A percentile compares a stretch with the other conserved stretches of the same genome.
Evolutionary conservation across 2,113 vertebrate genomes (phyloP).

Genomic region (Petroica traversi): DNA sequence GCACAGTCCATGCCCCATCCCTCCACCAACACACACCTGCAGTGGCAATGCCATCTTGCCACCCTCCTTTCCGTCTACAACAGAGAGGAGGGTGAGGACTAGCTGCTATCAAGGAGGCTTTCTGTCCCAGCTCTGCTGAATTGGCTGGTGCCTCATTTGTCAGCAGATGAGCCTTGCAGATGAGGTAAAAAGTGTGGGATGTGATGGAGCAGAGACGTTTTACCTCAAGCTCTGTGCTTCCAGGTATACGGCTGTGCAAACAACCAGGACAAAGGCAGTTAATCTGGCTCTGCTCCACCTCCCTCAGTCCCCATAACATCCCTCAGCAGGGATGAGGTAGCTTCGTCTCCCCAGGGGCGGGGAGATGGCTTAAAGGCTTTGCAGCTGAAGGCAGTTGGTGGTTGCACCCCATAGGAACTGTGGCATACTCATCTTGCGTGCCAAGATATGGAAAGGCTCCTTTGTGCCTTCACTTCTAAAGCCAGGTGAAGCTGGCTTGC

Average conservation of each 20-base stretch:
- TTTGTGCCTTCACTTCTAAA: not conserved
- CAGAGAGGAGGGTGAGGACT: not conserved
- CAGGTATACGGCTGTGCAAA: not conserved
- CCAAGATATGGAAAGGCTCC: not conserved
- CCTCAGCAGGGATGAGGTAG: not conserved
- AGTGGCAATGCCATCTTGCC: not conserved
- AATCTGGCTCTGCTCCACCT: not conserved
- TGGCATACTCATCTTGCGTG: rapidly evolving
- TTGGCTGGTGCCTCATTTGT: not conserved
- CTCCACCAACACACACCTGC: not conserved
- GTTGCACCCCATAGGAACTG: not conserved
- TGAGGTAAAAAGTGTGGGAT: not conserved
- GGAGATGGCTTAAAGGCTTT: not conserved
- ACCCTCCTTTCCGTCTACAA: not conserved
- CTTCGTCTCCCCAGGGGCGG: not conserved
- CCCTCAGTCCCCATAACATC: not conserved
- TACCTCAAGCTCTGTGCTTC: not conserved
- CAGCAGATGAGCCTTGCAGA: not conserved
- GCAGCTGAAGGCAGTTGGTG: not conserved
- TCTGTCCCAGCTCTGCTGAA: not conserved
- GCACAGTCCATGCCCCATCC: not conserved
- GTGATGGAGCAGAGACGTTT: not conserved
- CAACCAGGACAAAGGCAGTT: not conserved
- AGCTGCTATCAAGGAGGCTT: rapidly evolving
- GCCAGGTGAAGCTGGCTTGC: not conserved